Evolutionary conservation across 2,797 vertebrate genomes (phyloP), one percentile per base, ranked within the genome.

Genomic region (Etheostoma perlongum): DNA sequence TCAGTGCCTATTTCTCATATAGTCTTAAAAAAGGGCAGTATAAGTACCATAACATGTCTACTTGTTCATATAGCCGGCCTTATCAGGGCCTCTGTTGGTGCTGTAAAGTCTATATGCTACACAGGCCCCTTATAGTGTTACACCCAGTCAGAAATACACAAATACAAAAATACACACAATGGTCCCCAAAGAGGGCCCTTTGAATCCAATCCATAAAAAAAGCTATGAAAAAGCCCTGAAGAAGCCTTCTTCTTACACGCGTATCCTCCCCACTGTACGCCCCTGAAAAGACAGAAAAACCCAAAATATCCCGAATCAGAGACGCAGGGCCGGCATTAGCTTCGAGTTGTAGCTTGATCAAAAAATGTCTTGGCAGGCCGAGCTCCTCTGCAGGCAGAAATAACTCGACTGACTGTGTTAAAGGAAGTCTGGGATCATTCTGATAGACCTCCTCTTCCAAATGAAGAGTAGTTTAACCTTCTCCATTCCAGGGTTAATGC

Each of bases 321-420:
- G 52, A 57, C 30, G 44, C 19, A 59, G 68, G 25, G 10, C 18
- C 2, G 44, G 57, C 23, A 13, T 51, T 58, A 63, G 40, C 27
- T 74, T 53, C 33, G 67, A 71, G 33, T 69, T 36, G 53, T 58
- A 74, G 79, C 79, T 84, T 80, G 49, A 62, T 82, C 6, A 59
- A 36, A 57, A 53, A 33, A 66, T 1, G 27, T 60, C 52, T 73
- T 57, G 25, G 44, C 55, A 67, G 68, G 63, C 64, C 16, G 52
- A 77, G 64, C 53, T 51, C 21, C 66, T 77, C 64, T 75, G 76
- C 76, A 83, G 71, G 79, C 77, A 77, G 40, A 76, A 68, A 81
- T 48, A 70, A 70, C 49, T 25, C 11, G 18, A 68, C 27, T 63
- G 67, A 33, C 47, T 36, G 16, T 14, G 9, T 47, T 42, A 13